These are phyloP conservation scores for Hippotragus niger DNA, from an alignment of 2,113 vertebrate genomes.

Conservation along the genomic window DNA sequence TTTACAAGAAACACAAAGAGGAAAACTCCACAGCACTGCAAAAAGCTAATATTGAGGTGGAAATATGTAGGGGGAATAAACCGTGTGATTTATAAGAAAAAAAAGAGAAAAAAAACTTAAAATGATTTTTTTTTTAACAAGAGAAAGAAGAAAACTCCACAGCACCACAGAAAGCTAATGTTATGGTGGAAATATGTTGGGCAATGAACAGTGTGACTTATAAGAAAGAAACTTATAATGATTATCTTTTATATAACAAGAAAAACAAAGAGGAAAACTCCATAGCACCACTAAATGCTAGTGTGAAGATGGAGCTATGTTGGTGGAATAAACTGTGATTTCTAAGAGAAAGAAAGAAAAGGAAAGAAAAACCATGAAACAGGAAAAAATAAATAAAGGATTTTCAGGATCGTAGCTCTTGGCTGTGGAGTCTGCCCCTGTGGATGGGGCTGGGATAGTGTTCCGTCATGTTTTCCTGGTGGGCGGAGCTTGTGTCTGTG, in stretches of 20 bases:
- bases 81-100: neutral
- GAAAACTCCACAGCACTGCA: neutral
- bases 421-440: too few relatives aligned
- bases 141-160: neutral
- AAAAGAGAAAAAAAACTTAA: neutral
- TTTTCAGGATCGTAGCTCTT: too few relatives aligned
- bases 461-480: too few relatives aligned
- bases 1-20: neutral
- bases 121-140: neutral
- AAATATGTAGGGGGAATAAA: neutral
- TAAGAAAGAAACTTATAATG: neutral
- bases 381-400: too few relatives aligned
- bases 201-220: neutral
- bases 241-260: neutral
- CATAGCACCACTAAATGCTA: too few relatives aligned
- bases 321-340: neutral
- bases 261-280: neutral
- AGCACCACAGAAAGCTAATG: neutral
- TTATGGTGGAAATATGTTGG: neutral
- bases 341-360: neutral
- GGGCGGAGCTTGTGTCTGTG: neutral
- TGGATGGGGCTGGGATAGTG: too few relatives aligned
- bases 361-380: too few relatives aligned
- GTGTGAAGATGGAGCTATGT: neutral
- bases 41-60: neutral